phyloP scores from a whole-genome alignment of 1,140 invertebrate species.

The Bradynema listronoti region DNA sequence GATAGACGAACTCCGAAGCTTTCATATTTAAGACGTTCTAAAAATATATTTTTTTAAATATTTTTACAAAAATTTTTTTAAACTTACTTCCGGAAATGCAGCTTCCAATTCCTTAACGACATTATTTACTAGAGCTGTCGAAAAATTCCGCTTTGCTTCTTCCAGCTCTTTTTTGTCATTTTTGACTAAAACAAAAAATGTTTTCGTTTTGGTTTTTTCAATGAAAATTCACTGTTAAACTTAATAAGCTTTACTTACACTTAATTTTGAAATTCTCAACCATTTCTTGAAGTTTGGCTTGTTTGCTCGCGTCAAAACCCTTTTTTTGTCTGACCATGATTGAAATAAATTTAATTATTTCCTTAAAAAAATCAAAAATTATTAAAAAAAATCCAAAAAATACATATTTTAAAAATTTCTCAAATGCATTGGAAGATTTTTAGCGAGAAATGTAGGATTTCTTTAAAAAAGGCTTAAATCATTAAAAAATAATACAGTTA shows the following conservation, averaged over 20 bases:
- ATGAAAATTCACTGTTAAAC: neutral
- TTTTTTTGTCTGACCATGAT: constrained; percentile 5
- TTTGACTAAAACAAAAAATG: neutral
- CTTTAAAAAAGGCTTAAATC: no score
- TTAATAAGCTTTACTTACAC: neutral
- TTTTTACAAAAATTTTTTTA: neutral
- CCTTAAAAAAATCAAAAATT: no score
- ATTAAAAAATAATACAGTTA: no score
- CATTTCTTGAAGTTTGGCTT: neutral
- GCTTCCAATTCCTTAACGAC: neutral
- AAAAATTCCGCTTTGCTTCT: constrained; percentile 4
- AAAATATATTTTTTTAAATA: neutral
- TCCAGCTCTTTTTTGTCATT: neutral
- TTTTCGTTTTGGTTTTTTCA: neutral
- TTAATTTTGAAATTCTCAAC: neutral
- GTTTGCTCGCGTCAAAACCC: neutral
- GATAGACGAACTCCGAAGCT: neutral
- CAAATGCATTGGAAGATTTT: no score
- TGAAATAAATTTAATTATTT: no score
- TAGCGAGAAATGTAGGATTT: no score
- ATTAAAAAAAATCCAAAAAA: no score
- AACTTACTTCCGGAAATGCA: neutral
- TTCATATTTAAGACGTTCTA: constrained; percentile 7
- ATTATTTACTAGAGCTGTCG: neutral
- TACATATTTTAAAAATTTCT: no score